Percentiles rank a stretch among this genome's conserved stretches.
phyloP scores from a whole-genome alignment of 23 tunicate genomes.

The Diplosoma virens region DNA sequence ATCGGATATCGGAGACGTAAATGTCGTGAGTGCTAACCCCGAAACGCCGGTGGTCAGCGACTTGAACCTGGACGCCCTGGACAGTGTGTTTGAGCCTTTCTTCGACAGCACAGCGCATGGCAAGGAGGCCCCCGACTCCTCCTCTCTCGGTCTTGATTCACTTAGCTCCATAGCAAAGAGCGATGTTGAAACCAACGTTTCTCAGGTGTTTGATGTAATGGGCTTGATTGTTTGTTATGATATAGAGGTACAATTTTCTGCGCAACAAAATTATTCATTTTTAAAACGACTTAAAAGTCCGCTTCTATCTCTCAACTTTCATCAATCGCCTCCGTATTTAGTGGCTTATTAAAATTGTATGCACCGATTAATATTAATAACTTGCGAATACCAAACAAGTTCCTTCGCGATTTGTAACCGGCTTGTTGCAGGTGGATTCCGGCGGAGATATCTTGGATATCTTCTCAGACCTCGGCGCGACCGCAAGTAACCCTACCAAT shows the following conservation, averaged over 20 bases:
- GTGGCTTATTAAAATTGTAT: too few relatives aligned
- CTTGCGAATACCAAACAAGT: background rate
- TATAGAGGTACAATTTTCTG: too few relatives aligned
- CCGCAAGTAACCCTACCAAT: background rate
- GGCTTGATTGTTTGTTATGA: too few relatives aligned
- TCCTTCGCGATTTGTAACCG: background rate
- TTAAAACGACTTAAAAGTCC: too few relatives aligned
- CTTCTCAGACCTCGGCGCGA: constrained; percentile 8
- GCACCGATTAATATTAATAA: too few relatives aligned
- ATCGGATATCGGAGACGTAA: background rate
- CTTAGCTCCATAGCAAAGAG: background rate
- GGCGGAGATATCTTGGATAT: background rate
- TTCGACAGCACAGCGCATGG: background rate
- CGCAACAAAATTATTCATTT: too few relatives aligned
- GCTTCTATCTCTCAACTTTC: too few relatives aligned
- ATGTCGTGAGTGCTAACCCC: background rate
- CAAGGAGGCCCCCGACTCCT: background rate
- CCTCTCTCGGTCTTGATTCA: constrained; percentile 4
- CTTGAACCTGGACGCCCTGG: background rate
- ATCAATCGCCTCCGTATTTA: too few relatives aligned
- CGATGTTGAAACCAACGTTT: too few relatives aligned
- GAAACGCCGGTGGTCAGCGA: background rate
- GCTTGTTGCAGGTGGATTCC: background rate
- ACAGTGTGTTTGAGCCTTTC: background rate
- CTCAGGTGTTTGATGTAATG: too few relatives aligned